Evolutionary conservation across 2,797 vertebrate genomes (phyloP).

Genomic region (Acipenser transmontanus): DNA sequence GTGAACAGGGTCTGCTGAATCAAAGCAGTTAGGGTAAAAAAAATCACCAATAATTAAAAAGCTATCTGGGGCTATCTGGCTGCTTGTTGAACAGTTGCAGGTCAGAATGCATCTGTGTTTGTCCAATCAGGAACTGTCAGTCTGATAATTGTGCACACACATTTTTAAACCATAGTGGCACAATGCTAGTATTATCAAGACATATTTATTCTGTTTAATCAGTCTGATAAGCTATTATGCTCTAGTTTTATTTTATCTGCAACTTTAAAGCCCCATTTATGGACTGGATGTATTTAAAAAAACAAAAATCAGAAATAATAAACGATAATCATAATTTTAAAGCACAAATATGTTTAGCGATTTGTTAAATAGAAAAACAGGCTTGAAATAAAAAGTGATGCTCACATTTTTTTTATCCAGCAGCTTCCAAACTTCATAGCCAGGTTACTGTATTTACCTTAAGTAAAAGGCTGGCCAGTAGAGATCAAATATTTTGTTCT

Average conservation of each 20-base stretch:
- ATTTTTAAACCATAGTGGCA: constrained; percentile 15
- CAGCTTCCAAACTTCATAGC: too few species aligned
- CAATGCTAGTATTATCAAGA: constrained; percentile 3
- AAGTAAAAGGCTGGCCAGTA: too few species aligned
- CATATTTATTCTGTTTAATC: constrained; percentile 9
- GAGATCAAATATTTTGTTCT: too few species aligned
- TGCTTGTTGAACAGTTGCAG: constrained; percentile 40
- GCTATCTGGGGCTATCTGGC: constrained; percentile 37
- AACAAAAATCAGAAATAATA: too few species aligned
- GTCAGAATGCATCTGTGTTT: constrained; percentile 30
- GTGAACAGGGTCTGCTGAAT: constrained; percentile 26
- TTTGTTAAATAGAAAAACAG: too few species aligned
- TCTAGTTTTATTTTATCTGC: background rate
- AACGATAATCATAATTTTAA: too few species aligned
- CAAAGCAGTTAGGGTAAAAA: constrained; percentile 20
- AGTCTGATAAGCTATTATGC: constrained; percentile 9
- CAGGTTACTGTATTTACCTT: too few species aligned
- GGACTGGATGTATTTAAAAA: too few species aligned
- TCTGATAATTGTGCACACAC: constrained; percentile 22
- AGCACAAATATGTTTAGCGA: too few species aligned
- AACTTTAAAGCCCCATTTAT: too few species aligned
- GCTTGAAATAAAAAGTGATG: too few species aligned
- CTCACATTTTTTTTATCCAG: too few species aligned
- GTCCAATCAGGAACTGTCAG: constrained; percentile 16
- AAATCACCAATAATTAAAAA: constrained; percentile 41